phyloP scores from a whole-genome alignment of 2,888 invertebrate species.

The Sipha maydis region DNA sequence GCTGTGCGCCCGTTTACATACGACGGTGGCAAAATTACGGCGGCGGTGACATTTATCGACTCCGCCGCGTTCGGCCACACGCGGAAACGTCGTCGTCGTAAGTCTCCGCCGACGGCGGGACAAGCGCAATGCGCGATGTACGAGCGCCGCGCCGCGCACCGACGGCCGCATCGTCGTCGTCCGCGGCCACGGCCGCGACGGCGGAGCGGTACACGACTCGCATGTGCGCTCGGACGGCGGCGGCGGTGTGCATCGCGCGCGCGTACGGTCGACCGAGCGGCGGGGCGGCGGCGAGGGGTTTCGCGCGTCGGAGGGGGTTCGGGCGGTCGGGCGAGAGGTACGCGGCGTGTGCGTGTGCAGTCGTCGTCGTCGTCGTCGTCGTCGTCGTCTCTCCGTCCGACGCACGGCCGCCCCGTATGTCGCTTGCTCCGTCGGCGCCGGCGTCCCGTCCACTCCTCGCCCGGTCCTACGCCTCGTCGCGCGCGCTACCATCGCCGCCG shows the following conservation, averaged over 20 bases:
- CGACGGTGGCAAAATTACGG: too few species aligned
- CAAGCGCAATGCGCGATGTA: constrained; percentile 57
- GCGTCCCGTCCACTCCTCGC: not conserved
- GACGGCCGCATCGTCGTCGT: not conserved
- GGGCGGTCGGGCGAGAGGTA: too few species aligned
- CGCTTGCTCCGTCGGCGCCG: constrained; percentile 55
- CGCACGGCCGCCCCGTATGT: constrained; percentile 30
- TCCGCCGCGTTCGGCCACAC: not conserved
- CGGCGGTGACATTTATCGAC: constrained; percentile 14
- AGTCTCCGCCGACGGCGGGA: constrained; percentile 53
- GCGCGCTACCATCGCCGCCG: not conserved
- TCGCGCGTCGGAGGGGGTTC: too few species aligned
- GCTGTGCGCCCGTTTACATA: too few species aligned
- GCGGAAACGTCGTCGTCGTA: constrained; percentile 60
- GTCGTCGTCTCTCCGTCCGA: constrained; percentile 48
- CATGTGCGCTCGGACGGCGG: too few species aligned
- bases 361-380: too few species aligned
- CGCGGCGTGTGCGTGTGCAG: constrained; percentile 21
- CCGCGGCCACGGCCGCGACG: not conserved
- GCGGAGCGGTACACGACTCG: not conserved
- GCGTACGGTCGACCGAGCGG: too few species aligned
- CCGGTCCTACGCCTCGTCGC: not conserved
- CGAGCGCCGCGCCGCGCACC: constrained; percentile 51
- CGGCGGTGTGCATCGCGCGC: too few species aligned
- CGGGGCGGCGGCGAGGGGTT: not conserved